Evolutionary conservation across 2,888 invertebrate species (phyloP).

Genomic region (Metacarcinus magister): DNA sequence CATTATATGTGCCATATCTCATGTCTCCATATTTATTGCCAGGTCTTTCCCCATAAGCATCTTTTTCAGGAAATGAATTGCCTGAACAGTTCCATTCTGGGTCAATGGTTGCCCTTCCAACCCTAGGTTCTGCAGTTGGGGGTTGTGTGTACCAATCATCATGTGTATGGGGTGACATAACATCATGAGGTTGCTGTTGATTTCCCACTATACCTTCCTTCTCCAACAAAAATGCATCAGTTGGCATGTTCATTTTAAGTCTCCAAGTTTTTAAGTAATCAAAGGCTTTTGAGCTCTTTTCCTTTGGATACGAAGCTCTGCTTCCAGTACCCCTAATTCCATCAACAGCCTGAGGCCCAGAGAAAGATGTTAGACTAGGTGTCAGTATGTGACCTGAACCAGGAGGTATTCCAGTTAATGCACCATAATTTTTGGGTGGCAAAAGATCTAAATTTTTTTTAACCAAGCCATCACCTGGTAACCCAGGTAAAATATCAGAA

Average conservation of each 20-base stretch:
- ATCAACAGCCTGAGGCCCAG: constrained; percentile 49
- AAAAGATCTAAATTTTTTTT: constrained; percentile 56
- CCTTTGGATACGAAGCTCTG: neutral
- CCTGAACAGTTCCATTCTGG: constrained; percentile 46
- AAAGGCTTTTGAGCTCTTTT: constrained; percentile 71
- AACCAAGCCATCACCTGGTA: neutral
- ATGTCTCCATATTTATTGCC: neutral
- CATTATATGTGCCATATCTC: neutral
- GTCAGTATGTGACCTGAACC: constrained; percentile 43
- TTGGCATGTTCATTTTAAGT: constrained; percentile 73
- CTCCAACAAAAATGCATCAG: constrained; percentile 72
- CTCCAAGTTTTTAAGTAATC: constrained; percentile 68
- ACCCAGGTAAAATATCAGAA: neutral
- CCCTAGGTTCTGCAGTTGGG: neutral
- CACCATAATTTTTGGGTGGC: neutral
- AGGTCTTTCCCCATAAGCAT: neutral
- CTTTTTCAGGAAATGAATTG: constrained; percentile 50
- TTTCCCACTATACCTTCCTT: neutral
- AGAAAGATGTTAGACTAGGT: constrained; percentile 40
- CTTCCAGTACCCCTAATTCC: neutral
- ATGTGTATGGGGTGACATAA: neutral
- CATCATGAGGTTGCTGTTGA: constrained; percentile 26
- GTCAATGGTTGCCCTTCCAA: constrained; percentile 9
- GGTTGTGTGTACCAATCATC: constrained; percentile 55
- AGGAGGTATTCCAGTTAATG: neutral